A percentile compares a stretch with the other conserved stretches of the same genome.
Conservation (phyloP, 2,113 vertebrate genomes). For the Nyctibius bracteatus region DNA sequence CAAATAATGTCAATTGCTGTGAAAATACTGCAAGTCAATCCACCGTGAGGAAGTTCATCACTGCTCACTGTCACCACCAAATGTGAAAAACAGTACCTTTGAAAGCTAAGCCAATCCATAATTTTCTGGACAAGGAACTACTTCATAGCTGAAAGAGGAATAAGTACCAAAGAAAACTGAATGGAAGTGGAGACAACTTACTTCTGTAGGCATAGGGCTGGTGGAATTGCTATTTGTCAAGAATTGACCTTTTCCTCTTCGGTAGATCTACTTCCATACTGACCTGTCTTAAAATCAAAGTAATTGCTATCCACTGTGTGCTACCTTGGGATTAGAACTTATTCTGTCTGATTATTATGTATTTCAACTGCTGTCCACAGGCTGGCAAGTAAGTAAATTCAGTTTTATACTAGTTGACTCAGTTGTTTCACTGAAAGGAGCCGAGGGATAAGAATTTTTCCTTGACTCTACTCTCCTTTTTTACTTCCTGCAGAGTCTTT, state of each 20-base stretch:
- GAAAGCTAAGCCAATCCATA: neutral
- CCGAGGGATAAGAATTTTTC: neutral
- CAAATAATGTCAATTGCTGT: neutral
- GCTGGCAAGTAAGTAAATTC: neutral
- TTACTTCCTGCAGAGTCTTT: neutral
- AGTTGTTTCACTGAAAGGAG: neutral
- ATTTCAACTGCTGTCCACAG: neutral
- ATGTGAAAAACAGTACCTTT: neutral
- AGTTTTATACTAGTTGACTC: neutral
- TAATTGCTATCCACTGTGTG: neutral
- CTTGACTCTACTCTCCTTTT: neutral
- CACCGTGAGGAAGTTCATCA: neutral
- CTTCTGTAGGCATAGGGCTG: neutral
- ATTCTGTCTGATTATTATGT: neutral
- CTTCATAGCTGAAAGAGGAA: neutral
- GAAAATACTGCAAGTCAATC: neutral
- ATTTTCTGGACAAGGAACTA: neutral
- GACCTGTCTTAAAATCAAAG: neutral
- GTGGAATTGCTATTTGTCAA: neutral
- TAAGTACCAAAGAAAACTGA: neutral
- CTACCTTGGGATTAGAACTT: neutral
- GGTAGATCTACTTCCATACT: neutral
- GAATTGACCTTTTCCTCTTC: neutral
- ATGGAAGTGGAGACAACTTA: neutral
- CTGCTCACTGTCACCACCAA: neutral